These are phyloP conservation scores for Xenopus laevis DNA, from an alignment of 2,113 vertebrate species.

Conservation along the genomic window DNA sequence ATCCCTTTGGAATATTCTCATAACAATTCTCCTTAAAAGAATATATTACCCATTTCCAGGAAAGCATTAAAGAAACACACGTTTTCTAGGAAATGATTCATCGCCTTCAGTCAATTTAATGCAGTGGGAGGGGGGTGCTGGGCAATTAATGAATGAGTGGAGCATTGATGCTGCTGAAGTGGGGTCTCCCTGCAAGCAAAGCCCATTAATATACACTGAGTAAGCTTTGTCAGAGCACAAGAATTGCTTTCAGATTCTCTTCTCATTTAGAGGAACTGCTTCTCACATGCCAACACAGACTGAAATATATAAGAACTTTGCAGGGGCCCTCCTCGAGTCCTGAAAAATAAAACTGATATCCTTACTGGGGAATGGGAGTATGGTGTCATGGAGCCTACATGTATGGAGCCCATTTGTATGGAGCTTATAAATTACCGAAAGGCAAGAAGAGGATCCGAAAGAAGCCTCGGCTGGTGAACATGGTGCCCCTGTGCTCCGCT, in stretches of 20 bases:
- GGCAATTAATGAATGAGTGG: conserved; percentile 35
- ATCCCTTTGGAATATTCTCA: conserved; percentile 10
- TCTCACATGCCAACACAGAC: too few species aligned
- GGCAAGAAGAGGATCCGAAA: too few species aligned
- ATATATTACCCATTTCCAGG: conserved; percentile 27
- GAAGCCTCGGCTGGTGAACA: too few species aligned
- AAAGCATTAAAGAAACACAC: conserved; percentile 37
- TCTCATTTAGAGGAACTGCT: not conserved
- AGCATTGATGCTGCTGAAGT: conserved; percentile 29
- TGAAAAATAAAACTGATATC: too few species aligned
- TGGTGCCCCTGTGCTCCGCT: too few species aligned
- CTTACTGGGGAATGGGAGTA: too few species aligned
- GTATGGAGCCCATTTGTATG: too few species aligned
- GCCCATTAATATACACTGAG: conserved; percentile 12
- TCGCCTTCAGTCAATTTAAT: conserved; percentile 10
- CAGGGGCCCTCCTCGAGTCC: too few species aligned
- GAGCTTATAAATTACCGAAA: too few species aligned
- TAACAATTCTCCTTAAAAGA: conserved; percentile 24
- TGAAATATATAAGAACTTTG: too few species aligned
- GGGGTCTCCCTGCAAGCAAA: conserved; percentile 14
- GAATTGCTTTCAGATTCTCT: conserved; percentile 31
- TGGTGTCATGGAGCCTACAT: too few species aligned
- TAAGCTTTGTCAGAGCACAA: conserved; percentile 13
- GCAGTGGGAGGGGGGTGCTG: conserved; percentile 29
- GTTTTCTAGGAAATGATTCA: conserved; percentile 45